Percentiles rank a stretch among this genome's conserved stretches.
Evolutionary conservation across 2,113 vertebrate species (phyloP).

Genomic region (Morone saxatilis): DNA sequence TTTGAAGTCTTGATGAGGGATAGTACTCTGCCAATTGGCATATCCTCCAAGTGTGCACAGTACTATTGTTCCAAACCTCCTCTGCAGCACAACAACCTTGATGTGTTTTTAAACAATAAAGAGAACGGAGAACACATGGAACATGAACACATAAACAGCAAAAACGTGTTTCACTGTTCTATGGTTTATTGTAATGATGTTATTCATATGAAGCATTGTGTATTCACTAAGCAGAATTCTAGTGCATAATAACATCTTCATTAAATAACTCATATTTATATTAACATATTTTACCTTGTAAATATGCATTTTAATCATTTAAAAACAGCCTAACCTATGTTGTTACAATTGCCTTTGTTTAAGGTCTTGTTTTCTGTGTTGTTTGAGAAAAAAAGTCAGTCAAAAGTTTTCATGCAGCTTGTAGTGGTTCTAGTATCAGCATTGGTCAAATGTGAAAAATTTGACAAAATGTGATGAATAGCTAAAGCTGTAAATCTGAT

Average conservation of each 20-base stretch:
- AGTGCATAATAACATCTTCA: not conserved
- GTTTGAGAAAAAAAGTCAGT: too few relatives aligned
- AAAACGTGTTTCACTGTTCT: not conserved
- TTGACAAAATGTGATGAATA: not conserved
- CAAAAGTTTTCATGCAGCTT: not conserved
- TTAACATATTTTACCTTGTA: not conserved
- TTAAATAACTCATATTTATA: not conserved
- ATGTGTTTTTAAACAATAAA: not conserved
- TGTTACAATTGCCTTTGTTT: not conserved
- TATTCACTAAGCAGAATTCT: not conserved
- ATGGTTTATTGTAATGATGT: slow-evolving; percentile 8
- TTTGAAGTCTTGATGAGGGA: slow-evolving; percentile 36
- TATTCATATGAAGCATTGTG: not conserved
- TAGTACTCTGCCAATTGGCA: slow-evolving; percentile 1
- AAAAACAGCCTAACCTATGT: not conserved
- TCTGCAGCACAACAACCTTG: not conserved
- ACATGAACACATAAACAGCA: not conserved
- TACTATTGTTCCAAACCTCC: slow-evolving; percentile 1
- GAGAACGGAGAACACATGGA: not conserved
- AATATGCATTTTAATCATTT: not conserved
- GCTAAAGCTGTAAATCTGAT: not conserved
- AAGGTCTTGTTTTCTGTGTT: too few relatives aligned
- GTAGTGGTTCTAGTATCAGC: not conserved
- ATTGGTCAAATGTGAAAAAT: not conserved
- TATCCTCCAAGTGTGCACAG: slow-evolving; percentile 6